A percentile compares a stretch with the other conserved stretches of the same genome.
Conservation (phyloP, 2,797 vertebrate genomes). For the Denticeps clupeoides region DNA sequence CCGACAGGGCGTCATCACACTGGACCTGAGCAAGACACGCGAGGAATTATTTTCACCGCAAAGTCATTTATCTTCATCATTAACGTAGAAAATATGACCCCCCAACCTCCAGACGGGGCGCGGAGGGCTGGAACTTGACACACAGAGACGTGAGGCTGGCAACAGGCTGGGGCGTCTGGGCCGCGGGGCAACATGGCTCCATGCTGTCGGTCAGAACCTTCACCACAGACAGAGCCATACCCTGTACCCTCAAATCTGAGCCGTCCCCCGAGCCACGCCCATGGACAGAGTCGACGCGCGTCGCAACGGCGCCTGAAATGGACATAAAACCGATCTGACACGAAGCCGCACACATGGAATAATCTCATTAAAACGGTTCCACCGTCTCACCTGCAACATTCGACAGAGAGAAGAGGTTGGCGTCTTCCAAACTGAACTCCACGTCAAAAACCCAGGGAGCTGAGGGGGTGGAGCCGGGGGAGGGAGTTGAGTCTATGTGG, state of each 20-base stretch:
- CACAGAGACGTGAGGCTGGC: slow-evolving; percentile 66
- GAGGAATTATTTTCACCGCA: background rate
- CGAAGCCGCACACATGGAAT: too few relatives aligned
- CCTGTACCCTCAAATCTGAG: slow-evolving; percentile 65
- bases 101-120: slow-evolving; percentile 80
- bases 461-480: slow-evolving; percentile 43
- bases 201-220: slow-evolving; percentile 78
- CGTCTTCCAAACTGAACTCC: slow-evolving; percentile 79
- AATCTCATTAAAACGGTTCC: too few relatives aligned
- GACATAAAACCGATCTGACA: too few relatives aligned
- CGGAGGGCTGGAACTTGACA: slow-evolving; percentile 70
- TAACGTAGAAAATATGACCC: too few relatives aligned
- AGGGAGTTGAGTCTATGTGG: slow-evolving; percentile 9
- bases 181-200: slow-evolving; percentile 75
- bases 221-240: slow-evolving; percentile 71
- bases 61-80: too few relatives aligned
- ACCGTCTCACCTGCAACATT: slow-evolving; percentile 67
- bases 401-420: slow-evolving; percentile 84
- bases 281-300: slow-evolving; percentile 72
- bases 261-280: slow-evolving; percentile 69
- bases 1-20: slow-evolving; percentile 60
- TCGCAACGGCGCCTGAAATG: slow-evolving; percentile 71
- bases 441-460: slow-evolving; percentile 81
- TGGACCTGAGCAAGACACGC: slow-evolving; percentile 42
- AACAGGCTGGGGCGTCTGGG: slow-evolving; percentile 60